phyloP scores from a whole-genome alignment of 2,888 invertebrate genomes.

The Crematogaster levior region DNA sequence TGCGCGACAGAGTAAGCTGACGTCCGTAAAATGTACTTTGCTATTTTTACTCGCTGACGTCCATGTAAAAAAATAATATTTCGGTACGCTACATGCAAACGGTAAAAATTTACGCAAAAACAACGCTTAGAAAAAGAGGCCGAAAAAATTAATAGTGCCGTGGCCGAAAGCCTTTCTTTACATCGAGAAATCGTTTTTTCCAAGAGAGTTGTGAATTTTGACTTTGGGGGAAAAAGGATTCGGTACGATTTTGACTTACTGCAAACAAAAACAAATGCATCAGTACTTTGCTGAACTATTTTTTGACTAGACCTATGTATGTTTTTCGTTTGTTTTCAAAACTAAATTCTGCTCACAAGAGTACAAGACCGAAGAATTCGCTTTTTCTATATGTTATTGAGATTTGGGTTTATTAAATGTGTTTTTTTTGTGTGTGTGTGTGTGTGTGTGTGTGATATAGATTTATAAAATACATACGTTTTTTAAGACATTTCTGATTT shows the following conservation, averaged over 20 bases:
- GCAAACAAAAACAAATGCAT: background rate
- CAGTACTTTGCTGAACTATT: background rate
- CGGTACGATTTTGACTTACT: background rate
- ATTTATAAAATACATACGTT: background rate
- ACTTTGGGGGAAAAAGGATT: background rate
- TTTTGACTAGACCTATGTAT: background rate
- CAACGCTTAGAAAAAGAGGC: slow-evolving; percentile 58
- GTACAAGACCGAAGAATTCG: background rate
- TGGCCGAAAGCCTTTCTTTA: slow-evolving; percentile 11
- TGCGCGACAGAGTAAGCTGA: slow-evolving; percentile 65
- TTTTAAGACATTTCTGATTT: slow-evolving; percentile 45
- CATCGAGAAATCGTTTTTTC: slow-evolving; percentile 46
- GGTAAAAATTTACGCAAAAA: slow-evolving; percentile 62
- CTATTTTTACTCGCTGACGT: slow-evolving; percentile 49
- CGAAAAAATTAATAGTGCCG: slow-evolving; percentile 62
- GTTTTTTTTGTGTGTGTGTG: background rate
- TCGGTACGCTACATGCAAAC: slow-evolving; percentile 48
- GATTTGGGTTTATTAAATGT: background rate
- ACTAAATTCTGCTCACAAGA: background rate
- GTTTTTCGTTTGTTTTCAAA: background rate
- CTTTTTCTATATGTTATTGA: background rate
- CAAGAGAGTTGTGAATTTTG: slow-evolving; percentile 52
- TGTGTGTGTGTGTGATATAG: no score
- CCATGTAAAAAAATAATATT: slow-evolving; percentile 56
- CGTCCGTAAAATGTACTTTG: slow-evolving; percentile 60